These are phyloP conservation scores for Chroicocephalus ridibundus DNA, from an alignment of 2,113 vertebrate species.

Conservation along the genomic window DNA sequence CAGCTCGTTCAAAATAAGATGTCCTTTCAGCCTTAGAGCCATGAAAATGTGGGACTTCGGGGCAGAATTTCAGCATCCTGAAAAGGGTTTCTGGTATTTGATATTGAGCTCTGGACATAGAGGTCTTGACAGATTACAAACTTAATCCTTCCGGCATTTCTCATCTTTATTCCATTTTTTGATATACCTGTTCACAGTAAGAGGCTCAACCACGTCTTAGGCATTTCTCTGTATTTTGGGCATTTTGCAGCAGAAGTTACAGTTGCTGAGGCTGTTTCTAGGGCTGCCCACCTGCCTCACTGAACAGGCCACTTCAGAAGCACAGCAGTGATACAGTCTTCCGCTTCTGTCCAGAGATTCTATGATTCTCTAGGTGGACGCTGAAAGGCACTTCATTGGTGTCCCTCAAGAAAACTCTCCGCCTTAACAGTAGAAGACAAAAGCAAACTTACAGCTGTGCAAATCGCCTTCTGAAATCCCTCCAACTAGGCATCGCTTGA, in stretches of 20 bases:
- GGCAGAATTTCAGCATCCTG: background rate
- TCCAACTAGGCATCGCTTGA: no score
- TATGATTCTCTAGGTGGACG: background rate
- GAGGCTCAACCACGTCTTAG: fast-evolving
- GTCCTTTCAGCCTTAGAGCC: background rate
- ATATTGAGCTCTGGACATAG: background rate
- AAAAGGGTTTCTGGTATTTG: background rate
- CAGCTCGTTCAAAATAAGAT: background rate
- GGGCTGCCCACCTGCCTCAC: background rate
- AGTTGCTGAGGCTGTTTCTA: background rate
- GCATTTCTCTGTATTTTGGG: background rate
- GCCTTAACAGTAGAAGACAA: background rate
- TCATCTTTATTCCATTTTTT: background rate
- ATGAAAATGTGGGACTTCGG: background rate
- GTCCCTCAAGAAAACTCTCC: background rate
- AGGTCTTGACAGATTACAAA: background rate
- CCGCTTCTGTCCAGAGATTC: background rate
- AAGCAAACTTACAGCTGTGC: background rate
- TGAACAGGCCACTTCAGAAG: background rate
- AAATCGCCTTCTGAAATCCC: background rate
- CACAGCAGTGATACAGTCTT: background rate
- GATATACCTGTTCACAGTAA: background rate
- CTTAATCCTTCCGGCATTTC: background rate
- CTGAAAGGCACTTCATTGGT: background rate
- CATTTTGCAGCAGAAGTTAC: background rate